Evolutionary conservation across 1,140 invertebrate genomes (phyloP).

Genomic region (Helicoverpa zea): DNA sequence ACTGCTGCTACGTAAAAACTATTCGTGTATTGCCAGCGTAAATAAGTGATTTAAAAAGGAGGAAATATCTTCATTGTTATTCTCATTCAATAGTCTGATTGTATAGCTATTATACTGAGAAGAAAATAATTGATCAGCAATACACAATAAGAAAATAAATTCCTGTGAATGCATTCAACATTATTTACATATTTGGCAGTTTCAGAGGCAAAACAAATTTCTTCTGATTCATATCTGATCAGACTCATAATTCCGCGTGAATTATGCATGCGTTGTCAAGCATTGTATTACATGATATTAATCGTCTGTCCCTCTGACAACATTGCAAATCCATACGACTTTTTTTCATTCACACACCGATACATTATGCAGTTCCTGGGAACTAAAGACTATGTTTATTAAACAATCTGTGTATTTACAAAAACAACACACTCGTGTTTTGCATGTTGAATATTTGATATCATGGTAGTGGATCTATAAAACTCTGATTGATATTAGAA

Average conservation of each 20-base stretch:
- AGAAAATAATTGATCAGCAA: no score
- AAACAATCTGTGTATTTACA: constrained; percentile 19
- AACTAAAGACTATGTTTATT: neutral
- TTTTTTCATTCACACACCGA: constrained; percentile 22
- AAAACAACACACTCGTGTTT: constrained; percentile 3
- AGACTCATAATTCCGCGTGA: constrained; percentile 27
- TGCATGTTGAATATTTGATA: neutral
- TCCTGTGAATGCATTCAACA: neutral
- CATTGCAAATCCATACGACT: neutral
- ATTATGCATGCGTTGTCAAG: constrained; percentile 29
- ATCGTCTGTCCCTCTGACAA: constrained; percentile 9
- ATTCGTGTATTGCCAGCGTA: no score
- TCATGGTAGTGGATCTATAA: no score
- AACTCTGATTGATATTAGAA: no score
- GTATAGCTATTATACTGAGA: no score
- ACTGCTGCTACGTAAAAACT: neutral
- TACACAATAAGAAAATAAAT: neutral
- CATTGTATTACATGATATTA: constrained; percentile 41
- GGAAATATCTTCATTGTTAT: no score
- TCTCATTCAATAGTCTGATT: no score
- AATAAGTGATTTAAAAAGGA: no score
- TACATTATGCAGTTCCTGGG: neutral
- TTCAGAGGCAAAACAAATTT: constrained; percentile 1
- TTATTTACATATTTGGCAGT: neutral
- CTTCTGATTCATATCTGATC: constrained; percentile 36